Evolutionary conservation across 2,888 invertebrate genomes (phyloP).

Genomic region (Drosophila diplacantha): DNA sequence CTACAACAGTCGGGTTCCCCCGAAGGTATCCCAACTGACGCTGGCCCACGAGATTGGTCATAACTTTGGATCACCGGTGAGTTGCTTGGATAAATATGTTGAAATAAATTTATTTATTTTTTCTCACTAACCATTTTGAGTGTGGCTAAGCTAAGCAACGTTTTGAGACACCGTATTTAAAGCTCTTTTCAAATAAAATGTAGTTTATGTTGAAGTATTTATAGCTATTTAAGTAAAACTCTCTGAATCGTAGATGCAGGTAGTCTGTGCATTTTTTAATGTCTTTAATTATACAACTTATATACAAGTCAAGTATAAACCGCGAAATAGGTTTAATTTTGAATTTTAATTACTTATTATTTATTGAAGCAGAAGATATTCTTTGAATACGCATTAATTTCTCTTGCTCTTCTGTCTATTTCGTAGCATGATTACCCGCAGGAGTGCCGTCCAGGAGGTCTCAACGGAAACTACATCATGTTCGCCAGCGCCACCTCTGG

Average conservation of each 20-base stretch:
- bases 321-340: too few relatives aligned
- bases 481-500: slow-evolving; percentile 99
- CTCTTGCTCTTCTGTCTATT: neutral
- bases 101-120: neutral
- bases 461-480: slow-evolving; percentile 99
- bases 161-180: too few relatives aligned
- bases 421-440: slow-evolving; percentile 94
- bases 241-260: too few relatives aligned
- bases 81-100: slow-evolving; percentile 64
- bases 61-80: slow-evolving; percentile 98
- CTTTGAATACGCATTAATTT: neutral
- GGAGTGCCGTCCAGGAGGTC: slow-evolving; percentile 93
- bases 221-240: too few relatives aligned
- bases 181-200: too few relatives aligned
- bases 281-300: too few relatives aligned
- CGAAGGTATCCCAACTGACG: slow-evolving; percentile 97
- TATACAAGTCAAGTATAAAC: too few relatives aligned
- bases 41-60: slow-evolving; percentile 99
- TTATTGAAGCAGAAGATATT: too few relatives aligned
- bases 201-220: too few relatives aligned
- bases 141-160: neutral
- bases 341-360: too few relatives aligned
- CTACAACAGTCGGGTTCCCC: slow-evolving; percentile 97
- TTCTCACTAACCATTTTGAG: neutral
- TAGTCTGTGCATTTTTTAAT: too few relatives aligned